Base-by-base conservation (phyloP, 2,888 invertebrate genomes). In the Congeria kusceri region DNA sequence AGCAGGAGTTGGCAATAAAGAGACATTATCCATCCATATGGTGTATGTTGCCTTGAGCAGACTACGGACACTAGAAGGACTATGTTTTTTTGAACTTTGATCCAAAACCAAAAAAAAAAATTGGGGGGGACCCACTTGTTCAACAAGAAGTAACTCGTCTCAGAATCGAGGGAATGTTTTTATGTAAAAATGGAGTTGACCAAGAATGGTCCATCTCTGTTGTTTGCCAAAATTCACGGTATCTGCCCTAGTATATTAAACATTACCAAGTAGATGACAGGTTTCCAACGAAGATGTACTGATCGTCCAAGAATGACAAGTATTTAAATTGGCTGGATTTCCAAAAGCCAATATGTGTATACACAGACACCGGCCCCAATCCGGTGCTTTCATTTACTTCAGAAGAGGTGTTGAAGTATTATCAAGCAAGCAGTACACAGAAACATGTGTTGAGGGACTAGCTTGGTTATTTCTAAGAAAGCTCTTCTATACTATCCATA, bases 21-120 rank as follows among this genome's bases (percentile, higher is more conserved):
- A 80, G 29, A 77, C 77, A 62, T 27, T 81, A 27, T 53, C 74
- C 15, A 61, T 46, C 57, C 65, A 64, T 23, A 64, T 65, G 58
- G 58, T 65, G 13, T 72, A 72, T 72, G 72, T 72, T 23, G 72
- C 72, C 13, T n/a, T 72, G 15, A 72, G 72, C 44, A 64, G 72
- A 29, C 29, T 57, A 20, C 39, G 23, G 27, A 32, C 64, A 7
- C 49, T 72, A 0, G 29, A 64, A 57, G 71, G 64, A 1, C 64
- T 71, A 11, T 44, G 27, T 4, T 28, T 71, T 13, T n/a, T n/a
- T 71, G n/a, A 64, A 72, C 20, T 65, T 72, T 46, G 65, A 64
- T 29, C 28, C 65, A 23, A 32, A n/a, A n/a, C n/a, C n/a, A n/a
- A n/a, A n/a, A n/a, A n/a, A 46, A 7, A 57, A 64, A n/a, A 72